Base-by-base conservation (phyloP, 2,888 invertebrate species). In the Parnassius smintheus region DNA sequence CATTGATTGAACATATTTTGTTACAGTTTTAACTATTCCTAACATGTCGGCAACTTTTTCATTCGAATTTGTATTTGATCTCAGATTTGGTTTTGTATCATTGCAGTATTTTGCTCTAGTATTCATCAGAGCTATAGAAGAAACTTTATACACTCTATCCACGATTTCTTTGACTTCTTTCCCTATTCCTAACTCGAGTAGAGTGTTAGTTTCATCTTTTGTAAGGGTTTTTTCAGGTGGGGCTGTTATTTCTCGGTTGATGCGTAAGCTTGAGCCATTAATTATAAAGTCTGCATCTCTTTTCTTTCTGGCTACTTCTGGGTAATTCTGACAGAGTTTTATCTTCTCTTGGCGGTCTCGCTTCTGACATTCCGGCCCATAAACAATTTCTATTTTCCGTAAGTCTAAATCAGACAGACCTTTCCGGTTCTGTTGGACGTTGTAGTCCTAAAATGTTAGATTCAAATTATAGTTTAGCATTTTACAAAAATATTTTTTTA, bases 181-280 rank as follows among this genome's bases (percentile, higher is more conserved):
- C 41, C 72, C 72, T 1, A 89, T 77, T 0, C 79, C 82, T n/a
- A 88, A 57, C 4, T 77, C 70, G 46, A 70, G 71, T 0, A 87
- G 13, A 2, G 41, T 70, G 0, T 67, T 53, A 2, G 66, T 61
- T 0, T 22, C 2, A 2, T 45, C 61, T 22, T 3, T 25, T 0
- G 13, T 56, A 13, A 8, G 13, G 8, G 48, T 63, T 0, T 10
- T 25, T 12, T 67, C 65, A 0, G 82, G 76, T 0, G 88, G 86
- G 2, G 85, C 82, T 0, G 84, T 89, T 7, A 90, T 90, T 4
- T 86, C 73, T 0, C 81, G 78, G 51, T 90, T 91, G 0, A 88
- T 83, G 61, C 90, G 72, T 41, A 90, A 68, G 62, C 77, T 88
- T 49, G 70, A 69, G 10, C 65, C 67, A 7, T 56, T 62, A 1